These are phyloP conservation scores for Hydrotaea cyrtoneurina DNA, from an alignment of 2,888 invertebrate genomes.

Conservation along the genomic window DNA sequence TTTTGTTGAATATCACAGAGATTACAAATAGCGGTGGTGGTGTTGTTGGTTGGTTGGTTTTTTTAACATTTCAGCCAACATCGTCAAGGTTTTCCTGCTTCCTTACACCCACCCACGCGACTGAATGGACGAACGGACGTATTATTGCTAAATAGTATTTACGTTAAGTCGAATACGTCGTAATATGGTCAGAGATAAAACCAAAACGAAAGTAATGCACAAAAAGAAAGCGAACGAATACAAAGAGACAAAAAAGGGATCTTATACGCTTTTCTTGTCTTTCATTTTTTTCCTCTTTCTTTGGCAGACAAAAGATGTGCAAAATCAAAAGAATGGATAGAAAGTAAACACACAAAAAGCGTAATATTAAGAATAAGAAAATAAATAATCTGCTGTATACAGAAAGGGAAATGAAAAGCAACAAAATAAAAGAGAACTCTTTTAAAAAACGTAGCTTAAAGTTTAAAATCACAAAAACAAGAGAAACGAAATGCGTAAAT, in stretches of 20 bases:
- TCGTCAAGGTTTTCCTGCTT: constrained; percentile 10
- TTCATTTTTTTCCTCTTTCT: background rate
- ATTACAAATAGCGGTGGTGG: constrained; percentile 28
- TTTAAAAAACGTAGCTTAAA: background rate
- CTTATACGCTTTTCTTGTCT: constrained; percentile 8
- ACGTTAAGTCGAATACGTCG: constrained; percentile 60
- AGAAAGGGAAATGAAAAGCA: constrained; percentile 15
- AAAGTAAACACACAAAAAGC: constrained; percentile 11
- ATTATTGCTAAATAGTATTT: constrained; percentile 64
- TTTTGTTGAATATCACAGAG: constrained; percentile 32
- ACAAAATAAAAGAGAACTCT: background rate
- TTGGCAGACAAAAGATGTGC: constrained; percentile 5
- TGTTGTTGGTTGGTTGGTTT: background rate
- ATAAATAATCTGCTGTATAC: background rate
- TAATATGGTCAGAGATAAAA: constrained; percentile 59
- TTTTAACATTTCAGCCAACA: background rate
- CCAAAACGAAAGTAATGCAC: constrained; percentile 49
- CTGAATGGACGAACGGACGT: constrained; percentile 30
- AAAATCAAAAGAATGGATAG: constrained; percentile 25
- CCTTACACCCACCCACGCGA: background rate
- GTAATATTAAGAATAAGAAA: constrained; percentile 8
- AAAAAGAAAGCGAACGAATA: background rate
- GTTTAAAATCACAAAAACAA: constrained; percentile 8
- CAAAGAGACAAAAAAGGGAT: constrained; percentile 20
- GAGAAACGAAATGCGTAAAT: background rate